Conservation (phyloP, 2,797 vertebrate species). For the Hoplostethus atlanticus region DNA sequence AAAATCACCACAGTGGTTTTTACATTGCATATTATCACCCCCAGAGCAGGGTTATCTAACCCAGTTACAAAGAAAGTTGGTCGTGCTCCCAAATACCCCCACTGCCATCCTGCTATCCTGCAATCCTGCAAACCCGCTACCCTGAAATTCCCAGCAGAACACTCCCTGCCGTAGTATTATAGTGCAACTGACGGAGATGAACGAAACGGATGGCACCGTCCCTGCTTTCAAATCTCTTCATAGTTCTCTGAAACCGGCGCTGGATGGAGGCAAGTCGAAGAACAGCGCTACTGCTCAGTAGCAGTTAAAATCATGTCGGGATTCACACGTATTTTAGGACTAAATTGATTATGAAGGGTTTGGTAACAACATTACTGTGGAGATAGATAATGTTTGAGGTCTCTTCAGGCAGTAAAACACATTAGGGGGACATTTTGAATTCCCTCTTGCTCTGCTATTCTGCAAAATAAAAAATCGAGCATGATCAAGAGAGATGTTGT, state of each 20-base stretch:
- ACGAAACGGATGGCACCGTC: slow-evolving; percentile 23
- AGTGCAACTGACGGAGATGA: slow-evolving; percentile 32
- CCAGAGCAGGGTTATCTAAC: slow-evolving; percentile 26
- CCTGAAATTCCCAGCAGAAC: slow-evolving; percentile 39
- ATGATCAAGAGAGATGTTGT: background rate
- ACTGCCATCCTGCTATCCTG: background rate
- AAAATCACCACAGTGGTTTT: slow-evolving; percentile 25
- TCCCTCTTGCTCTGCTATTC: background rate
- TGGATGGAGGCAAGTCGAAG: background rate
- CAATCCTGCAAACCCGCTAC: slow-evolving; percentile 19
- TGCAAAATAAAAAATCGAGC: slow-evolving; percentile 13
- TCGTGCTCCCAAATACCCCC: slow-evolving; percentile 3
- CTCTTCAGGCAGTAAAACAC: slow-evolving; percentile 1
- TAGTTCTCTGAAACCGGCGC: slow-evolving; percentile 7
- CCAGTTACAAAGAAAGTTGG: slow-evolving; percentile 21
- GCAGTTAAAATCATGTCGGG: slow-evolving; percentile 19
- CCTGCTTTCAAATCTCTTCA: slow-evolving; percentile 2
- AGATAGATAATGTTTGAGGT: slow-evolving; percentile 1
- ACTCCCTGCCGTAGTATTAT: slow-evolving; percentile 6
- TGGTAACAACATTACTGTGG: background rate
- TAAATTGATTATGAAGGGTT: slow-evolving; percentile 14
- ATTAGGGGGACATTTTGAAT: slow-evolving; percentile 12
- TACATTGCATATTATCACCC: slow-evolving; percentile 15
- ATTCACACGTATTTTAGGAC: slow-evolving; percentile 8
- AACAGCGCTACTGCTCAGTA: background rate